A percentile compares a stretch with the other conserved stretches of the same genome.
phyloP scores from a whole-genome alignment of 2,888 invertebrate species.

The Thecocarcelia acutangulata region DNA sequence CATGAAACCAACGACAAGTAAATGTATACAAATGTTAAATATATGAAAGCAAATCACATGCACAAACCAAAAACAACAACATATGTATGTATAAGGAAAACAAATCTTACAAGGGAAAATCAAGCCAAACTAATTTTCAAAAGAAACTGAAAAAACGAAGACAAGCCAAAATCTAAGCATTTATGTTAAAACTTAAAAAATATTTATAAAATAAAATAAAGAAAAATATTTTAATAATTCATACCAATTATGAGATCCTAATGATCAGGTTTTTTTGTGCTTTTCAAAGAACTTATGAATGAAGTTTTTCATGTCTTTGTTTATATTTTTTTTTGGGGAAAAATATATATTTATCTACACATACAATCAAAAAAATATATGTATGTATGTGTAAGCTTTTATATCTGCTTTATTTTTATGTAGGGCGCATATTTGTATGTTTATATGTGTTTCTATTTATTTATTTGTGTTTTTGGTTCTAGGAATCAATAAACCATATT shows the following conservation, averaged over 20 bases:
- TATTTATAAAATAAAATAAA: constrained; percentile 30
- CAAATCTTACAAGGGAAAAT: constrained; percentile 28
- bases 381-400: not conserved
- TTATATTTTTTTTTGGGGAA: constrained; percentile 2
- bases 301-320: constrained; percentile 15
- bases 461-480: constrained; percentile 44
- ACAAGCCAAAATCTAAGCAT: constrained; percentile 20
- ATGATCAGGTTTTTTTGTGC: constrained; percentile 58
- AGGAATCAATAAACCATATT: constrained; percentile 77
- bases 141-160: constrained; percentile 17
- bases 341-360: too few species aligned
- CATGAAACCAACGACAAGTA: constrained; percentile 15
- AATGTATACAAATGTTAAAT: constrained; percentile 19
- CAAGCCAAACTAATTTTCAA: constrained; percentile 29
- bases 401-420: constrained; percentile 16
- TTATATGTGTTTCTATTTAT: not conserved
- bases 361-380: too few species aligned
- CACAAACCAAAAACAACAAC: constrained; percentile 67
- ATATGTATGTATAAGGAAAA: constrained; percentile 26
- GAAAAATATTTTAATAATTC: constrained; percentile 48
- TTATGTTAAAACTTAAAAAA: constrained; percentile 9
- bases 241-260: constrained; percentile 68
- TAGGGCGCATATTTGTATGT: constrained; percentile 7
- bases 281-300: constrained; percentile 41
- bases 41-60: constrained; percentile 38